These are phyloP conservation scores for Heterodera filipjevi DNA, from an alignment of 2,888 invertebrate genomes.

Conservation along the genomic window DNA sequence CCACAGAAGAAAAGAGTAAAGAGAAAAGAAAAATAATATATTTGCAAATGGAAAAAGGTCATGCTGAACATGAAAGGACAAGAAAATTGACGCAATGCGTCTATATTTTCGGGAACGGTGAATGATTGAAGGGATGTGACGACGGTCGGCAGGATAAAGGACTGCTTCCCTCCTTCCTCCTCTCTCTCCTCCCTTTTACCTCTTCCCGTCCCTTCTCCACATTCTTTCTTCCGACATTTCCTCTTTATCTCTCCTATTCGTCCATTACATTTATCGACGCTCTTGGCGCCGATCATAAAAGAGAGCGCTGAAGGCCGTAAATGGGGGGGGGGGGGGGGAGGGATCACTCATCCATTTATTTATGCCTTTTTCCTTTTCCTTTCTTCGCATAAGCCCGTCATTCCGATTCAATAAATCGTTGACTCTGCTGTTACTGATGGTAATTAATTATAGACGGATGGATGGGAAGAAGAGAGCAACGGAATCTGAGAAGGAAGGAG, in stretches of 20 bases:
- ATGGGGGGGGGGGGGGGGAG: constrained; percentile 3
- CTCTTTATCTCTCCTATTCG: constrained; percentile 4
- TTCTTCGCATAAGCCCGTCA: neutral
- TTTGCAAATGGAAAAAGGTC: neutral
- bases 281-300: constrained; percentile 12
- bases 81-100: neutral
- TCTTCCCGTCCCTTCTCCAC: neutral
- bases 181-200: no score
- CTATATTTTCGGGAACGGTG: neutral
- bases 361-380: neutral
- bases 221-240: neutral
- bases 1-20: neutral
- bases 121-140: neutral
- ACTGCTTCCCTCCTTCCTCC: neutral
- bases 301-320: constrained; percentile 6
- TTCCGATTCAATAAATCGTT: constrained; percentile 4
- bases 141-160: neutral
- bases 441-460: constrained; percentile 3
- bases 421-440: constrained; percentile 4
- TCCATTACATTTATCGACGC: neutral
- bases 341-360: neutral
- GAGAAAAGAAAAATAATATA: neutral
- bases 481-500: neutral
- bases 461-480: constrained; percentile 5
- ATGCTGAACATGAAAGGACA: neutral